Percentiles rank a stretch among this genome's conserved stretches.
phyloP scores from a whole-genome alignment of 2,113 vertebrate genomes.

The Romanogobio albipinnatus region DNA sequence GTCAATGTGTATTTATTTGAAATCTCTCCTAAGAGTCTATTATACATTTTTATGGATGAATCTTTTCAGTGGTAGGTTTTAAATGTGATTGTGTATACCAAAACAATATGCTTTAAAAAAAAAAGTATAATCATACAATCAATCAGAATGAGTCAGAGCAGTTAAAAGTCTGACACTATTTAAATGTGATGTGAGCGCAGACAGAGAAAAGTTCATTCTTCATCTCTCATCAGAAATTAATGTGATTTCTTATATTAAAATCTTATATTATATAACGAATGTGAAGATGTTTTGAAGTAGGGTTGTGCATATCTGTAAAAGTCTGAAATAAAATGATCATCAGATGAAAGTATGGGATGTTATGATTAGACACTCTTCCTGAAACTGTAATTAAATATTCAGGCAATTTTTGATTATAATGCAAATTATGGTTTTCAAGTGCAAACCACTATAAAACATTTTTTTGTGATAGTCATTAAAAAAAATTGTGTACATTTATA shows the following conservation, averaged over 20 bases:
- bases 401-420: neutral
- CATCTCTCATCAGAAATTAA: slow-evolving; percentile 33
- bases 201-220: slow-evolving; percentile 29
- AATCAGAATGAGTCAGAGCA: neutral
- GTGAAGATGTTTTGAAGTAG: slow-evolving; percentile 30
- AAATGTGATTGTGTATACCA: neutral
- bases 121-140: slow-evolving; percentile 4
- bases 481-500: no score
- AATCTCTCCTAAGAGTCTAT: neutral
- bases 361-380: neutral
- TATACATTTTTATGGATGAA: neutral
- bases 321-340: neutral
- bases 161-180: neutral
- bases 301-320: neutral
- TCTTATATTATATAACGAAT: slow-evolving; percentile 22
- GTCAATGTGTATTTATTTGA: neutral
- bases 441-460: neutral
- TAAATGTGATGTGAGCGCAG: slow-evolving; percentile 17
- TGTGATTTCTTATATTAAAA: no score
- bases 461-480: neutral
- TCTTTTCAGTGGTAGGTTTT: neutral
- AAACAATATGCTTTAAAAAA: neutral
- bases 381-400: slow-evolving; percentile 19
- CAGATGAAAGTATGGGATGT: neutral
- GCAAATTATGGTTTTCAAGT: neutral